Base-by-base conservation (phyloP, 2,888 invertebrate species). In the Watsonalla binaria region DNA sequence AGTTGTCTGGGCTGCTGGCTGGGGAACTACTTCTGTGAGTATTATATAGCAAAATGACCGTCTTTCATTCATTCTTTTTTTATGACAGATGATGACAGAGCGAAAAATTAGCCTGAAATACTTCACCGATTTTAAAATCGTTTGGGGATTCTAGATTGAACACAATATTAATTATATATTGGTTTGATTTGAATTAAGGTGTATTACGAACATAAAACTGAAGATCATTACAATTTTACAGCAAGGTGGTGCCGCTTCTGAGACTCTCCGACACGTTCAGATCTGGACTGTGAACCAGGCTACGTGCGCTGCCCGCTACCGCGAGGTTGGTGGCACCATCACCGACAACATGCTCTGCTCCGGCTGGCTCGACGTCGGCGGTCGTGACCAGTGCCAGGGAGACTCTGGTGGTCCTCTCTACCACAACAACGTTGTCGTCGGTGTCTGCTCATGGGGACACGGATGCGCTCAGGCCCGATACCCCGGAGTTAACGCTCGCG, bases 1-100 rank as follows among this genome's bases (percentile, higher is more conserved):
- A 51, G 66, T 55, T 5, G 82, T 82, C 5, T 77, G 72, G 72
- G 76, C 78, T 14, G 64, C 74, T 42, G 92, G 92, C 58, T 90
- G 89, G 88, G 88, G 89, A 5, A 59, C 63, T 0, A 78, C 68
- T 39, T 60, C 65, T 50, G 82, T 84, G 56, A 75, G 75, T 68
- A 39, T 8, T 15, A 1, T 0, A 46, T 0, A 5, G 15, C 9
- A 5, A 15, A 15, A 46, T 4, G 1, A 24, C 1, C 1, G 1
- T 24, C 4, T 24, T 2, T 24, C 24, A 4, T 24, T 2, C 24
- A 2, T 1, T 24, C 4, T 24, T 2, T 24, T 24, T 24, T 24
- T 24, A 24, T 24, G 24, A 2, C 24, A 24, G 24, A 24, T 24
- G 24, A 4, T 4, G 24, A 4, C 24, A 24, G 1, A 24, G 24